A percentile compares a stretch with the other conserved stretches of the same genome.
These are phyloP conservation scores for Dasypogon diadema DNA, from an alignment of 2,888 invertebrate species.

Conservation along the genomic window DNA sequence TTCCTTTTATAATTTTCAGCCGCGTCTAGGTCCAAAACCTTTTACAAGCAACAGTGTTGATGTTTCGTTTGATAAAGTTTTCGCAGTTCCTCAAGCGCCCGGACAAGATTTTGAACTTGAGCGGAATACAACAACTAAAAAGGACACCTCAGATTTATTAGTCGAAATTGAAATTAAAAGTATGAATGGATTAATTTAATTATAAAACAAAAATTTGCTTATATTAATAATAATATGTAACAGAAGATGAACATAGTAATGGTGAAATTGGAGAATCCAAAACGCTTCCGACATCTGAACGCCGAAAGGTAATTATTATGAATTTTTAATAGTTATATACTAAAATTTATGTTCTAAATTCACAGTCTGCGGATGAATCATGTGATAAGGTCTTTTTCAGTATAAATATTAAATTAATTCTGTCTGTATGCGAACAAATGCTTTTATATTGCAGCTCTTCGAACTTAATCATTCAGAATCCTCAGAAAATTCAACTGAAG, in stretches of 20 bases:
- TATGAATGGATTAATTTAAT: slow-evolving; percentile 60
- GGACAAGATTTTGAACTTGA: slow-evolving; percentile 67
- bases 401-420: background rate
- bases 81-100: slow-evolving; percentile 82
- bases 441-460: slow-evolving; percentile 62
- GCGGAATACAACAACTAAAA: slow-evolving; percentile 68
- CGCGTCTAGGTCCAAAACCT: slow-evolving; percentile 86
- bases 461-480: slow-evolving; percentile 67
- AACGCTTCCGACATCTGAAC: slow-evolving; percentile 83
- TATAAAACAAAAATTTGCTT: background rate
- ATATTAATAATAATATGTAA: slow-evolving; percentile 36
- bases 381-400: slow-evolving; percentile 57
- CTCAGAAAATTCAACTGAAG: slow-evolving; percentile 71
- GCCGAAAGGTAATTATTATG: slow-evolving; percentile 74
- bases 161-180: slow-evolving; percentile 71
- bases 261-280: slow-evolving; percentile 75
- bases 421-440: background rate
- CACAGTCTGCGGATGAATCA: slow-evolving; percentile 54
- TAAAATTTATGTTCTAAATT: slow-evolving; percentile 27
- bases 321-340: too few species aligned
- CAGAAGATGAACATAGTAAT: slow-evolving; percentile 60
- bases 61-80: slow-evolving; percentile 85
- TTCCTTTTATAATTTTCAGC: slow-evolving; percentile 72
- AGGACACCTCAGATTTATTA: slow-evolving; percentile 64
- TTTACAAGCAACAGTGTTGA: slow-evolving; percentile 84